A percentile compares a stretch with the other conserved stretches of the same genome.
Conservation (phyloP, 2,888 invertebrate species). For the Drosophila recens region DNA sequence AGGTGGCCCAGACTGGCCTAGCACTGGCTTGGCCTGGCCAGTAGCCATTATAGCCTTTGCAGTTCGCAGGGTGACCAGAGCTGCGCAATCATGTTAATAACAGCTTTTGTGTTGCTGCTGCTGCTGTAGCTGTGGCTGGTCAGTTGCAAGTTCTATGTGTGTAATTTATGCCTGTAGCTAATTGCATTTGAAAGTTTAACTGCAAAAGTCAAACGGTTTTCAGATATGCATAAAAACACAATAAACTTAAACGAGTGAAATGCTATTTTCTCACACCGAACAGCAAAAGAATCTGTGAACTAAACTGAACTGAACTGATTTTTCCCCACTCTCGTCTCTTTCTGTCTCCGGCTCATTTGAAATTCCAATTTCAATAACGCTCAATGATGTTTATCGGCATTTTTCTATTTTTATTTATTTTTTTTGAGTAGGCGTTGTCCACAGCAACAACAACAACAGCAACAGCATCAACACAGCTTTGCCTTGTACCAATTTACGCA, state of each 20-base stretch:
- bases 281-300: conserved; percentile 26
- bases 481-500: conserved; percentile 81
- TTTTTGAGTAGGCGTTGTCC: conserved; percentile 76
- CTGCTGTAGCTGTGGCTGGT: conserved; percentile 52
- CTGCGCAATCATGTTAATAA: conserved; percentile 78
- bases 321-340: not conserved
- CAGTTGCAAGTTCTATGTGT: conserved; percentile 64
- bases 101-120: conserved; percentile 56
- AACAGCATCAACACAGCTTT: conserved; percentile 56
- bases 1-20: conserved; percentile 55
- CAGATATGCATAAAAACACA: conserved; percentile 74
- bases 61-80: conserved; percentile 62
- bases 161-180: conserved; percentile 76
- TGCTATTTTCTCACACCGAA: conserved; percentile 56
- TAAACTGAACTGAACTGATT: conserved; percentile 32
- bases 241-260: conserved; percentile 56
- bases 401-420: conserved; percentile 30
- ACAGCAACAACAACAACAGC: conserved; percentile 51
- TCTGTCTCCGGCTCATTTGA: conserved; percentile 69
- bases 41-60: conserved; percentile 50
- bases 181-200: conserved; percentile 79
- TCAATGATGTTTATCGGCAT: conserved; percentile 74
- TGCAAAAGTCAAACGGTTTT: conserved; percentile 80
- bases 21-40: conserved; percentile 20
- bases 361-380: conserved; percentile 80